Evolutionary conservation across 2,113 vertebrate genomes (phyloP).

Genomic region (Choloepus hoffmanni): DNA sequence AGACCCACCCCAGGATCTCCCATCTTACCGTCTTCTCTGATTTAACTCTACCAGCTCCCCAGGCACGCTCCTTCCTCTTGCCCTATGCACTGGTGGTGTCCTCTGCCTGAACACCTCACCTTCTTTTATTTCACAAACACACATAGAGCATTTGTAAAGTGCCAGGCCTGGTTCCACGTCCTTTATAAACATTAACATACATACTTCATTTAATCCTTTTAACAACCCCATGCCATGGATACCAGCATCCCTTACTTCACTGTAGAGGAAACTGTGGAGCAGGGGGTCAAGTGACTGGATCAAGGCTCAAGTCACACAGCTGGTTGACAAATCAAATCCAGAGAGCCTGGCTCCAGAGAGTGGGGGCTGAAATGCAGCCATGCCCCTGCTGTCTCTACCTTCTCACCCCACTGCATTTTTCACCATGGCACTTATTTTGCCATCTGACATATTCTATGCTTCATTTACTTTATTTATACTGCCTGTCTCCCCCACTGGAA

Average conservation of each 20-base stretch:
- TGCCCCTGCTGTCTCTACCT: too few relatives aligned
- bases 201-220: not conserved
- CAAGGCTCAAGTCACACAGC: not conserved
- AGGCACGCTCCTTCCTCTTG: not conserved
- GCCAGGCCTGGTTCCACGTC: not conserved
- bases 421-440: not conserved
- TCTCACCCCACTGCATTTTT: not conserved
- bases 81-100: not conserved
- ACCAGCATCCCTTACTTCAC: not conserved
- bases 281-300: not conserved
- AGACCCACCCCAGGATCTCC: not conserved
- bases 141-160: not conserved
- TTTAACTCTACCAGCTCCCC: not conserved
- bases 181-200: not conserved
- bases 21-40: too few relatives aligned
- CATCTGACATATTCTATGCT: not conserved
- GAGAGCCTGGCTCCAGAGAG: not conserved
- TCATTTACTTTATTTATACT: not conserved
- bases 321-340: not conserved
- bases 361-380: not conserved
- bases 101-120: not conserved
- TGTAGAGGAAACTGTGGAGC: not conserved
- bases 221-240: not conserved
- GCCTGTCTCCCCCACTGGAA: not conserved
- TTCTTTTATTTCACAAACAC: not conserved